phyloP scores from a whole-genome alignment of 2,797 vertebrate genomes.

The Nothura maculosa region DNA sequence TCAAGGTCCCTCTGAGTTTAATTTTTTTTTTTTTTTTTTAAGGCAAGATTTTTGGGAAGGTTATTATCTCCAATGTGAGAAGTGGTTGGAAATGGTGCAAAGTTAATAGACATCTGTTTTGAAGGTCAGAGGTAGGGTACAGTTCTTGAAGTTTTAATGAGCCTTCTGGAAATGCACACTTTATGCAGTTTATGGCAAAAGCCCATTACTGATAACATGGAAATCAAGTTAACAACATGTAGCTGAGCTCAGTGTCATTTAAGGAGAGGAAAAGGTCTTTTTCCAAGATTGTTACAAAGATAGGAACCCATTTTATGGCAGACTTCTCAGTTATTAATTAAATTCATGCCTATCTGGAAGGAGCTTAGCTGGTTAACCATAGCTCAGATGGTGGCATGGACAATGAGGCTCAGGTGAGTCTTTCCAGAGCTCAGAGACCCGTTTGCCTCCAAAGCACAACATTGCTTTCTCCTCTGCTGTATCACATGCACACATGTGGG shows the following conservation, averaged over 20 bases:
- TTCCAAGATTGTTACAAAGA: not conserved
- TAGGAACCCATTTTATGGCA: not conserved
- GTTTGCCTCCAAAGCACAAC: fast-evolving
- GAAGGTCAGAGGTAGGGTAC: not conserved
- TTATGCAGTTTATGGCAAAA: not conserved
- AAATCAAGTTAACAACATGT: not conserved
- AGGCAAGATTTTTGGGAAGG: not conserved
- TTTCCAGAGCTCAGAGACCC: not conserved
- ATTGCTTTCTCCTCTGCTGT: not conserved
- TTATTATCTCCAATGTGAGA: not conserved
- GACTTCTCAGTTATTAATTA: not conserved
- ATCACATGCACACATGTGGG: not conserved
- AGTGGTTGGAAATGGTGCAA: not conserved
- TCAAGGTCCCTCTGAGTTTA: not conserved
- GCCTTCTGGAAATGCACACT: not conserved
- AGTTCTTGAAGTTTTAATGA: not conserved
- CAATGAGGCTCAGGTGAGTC: not conserved
- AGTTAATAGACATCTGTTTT: not conserved
- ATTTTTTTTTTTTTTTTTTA: not conserved
- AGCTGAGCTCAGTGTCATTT: not conserved
- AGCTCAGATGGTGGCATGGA: not conserved
- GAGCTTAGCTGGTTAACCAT: not conserved
- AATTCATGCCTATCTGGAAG: not conserved
- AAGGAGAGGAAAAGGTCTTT: not conserved
- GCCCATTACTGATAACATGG: not conserved